Evolutionary conservation across 2,797 vertebrate species (phyloP), one percentile per base, ranked within the genome.

Genomic region (Aselliscus stoliczkanus): DNA sequence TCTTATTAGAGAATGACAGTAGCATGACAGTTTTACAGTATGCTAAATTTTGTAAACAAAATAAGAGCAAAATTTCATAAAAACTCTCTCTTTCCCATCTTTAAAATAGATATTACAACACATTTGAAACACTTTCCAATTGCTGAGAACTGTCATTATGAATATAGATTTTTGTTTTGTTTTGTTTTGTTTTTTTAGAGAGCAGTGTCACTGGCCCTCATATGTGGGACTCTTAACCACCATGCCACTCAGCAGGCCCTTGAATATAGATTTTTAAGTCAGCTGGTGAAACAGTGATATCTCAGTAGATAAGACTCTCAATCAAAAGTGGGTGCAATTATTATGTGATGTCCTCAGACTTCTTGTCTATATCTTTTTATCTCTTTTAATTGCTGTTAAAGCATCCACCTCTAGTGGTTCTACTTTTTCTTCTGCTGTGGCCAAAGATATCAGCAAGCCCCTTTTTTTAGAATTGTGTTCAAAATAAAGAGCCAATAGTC

Each of bases 81-180:
- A 60, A 94, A 86, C 25, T 34, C 8, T 37, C 39, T 83, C 34
- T 83, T 81, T 77, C 47, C 15, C 23, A 76, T 80, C 47, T 72
- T 91, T 56, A 76, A 80, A 79, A 82, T 34, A 50, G 29, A 15
- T 31, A 50, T 79, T 58, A 44, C 0, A 64, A 25, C 14, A 29
- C n/a, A 47, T 62, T 84, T 77, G 47, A 95, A 88, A 83, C n/a
- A 52, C 31, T 69, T 77, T 42, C 44, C 29, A 69, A 18, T 88
- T 83, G 52, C 69, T 73, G 25, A 44, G 81, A 39, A 18, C 34
- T 80, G 20, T 77, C 31, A 54, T 39, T 37, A 12, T 23, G 25
- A 89, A 56, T n/a, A n/a, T n/a, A n/a, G n/a, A n/a, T n/a, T n/a
- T n/a, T n/a, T n/a, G n/a, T n/a, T n/a, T n/a, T n/a, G n/a, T n/a